Percentiles rank a stretch among this genome's conserved stretches.
Evolutionary conservation across 35 echinoderm and acorn worm genomes (phyloP).

Genomic region (Apostichopus parvimensis): DNA sequence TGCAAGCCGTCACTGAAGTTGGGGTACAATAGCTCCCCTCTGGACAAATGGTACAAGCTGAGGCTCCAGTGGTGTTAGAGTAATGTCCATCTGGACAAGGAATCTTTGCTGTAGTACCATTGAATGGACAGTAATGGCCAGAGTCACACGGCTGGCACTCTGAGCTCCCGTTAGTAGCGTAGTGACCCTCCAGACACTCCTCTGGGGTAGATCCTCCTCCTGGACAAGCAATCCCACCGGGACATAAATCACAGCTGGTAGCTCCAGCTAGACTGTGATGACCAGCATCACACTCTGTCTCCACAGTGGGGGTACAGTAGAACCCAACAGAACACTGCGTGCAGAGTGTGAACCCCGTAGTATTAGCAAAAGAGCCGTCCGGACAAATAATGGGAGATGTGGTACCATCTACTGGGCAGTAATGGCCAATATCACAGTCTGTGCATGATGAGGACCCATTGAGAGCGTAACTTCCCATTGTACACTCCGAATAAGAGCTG

Average conservation of each 20-base stretch:
- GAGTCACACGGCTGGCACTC: conserved; percentile 58
- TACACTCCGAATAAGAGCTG: conserved; percentile 33
- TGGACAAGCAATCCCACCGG: conserved; percentile 43
- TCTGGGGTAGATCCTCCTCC: conserved; percentile 18
- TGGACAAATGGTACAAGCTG: conserved; percentile 53
- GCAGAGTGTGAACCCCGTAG: conserved; percentile 46
- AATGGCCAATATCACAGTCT: conserved; percentile 70
- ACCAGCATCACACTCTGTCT: conserved; percentile 42
- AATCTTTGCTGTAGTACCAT: conserved; percentile 50
- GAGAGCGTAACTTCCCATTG: conserved; percentile 26
- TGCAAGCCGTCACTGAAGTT: conserved; percentile 59
- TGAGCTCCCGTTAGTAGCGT: conserved; percentile 58
- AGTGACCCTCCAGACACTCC: conserved; percentile 50
- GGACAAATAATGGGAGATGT: conserved; percentile 69
- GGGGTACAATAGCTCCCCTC: conserved; percentile 75
- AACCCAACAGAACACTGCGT: conserved; percentile 62
- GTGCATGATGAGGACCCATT: conserved; percentile 62
- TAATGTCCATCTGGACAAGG: conserved; percentile 57
- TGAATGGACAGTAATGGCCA: conserved; percentile 64
- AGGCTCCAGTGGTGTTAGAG: conserved; percentile 39
- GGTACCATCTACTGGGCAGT: conserved; percentile 70
- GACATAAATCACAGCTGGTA: conserved; percentile 43
- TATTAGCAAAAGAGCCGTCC: conserved; percentile 59
- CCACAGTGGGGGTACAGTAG: conserved; percentile 63
- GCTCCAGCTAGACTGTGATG: conserved; percentile 58